Evolutionary conservation across 2,888 invertebrate genomes (phyloP).

Genomic region (Meteorus cinctellus): DNA sequence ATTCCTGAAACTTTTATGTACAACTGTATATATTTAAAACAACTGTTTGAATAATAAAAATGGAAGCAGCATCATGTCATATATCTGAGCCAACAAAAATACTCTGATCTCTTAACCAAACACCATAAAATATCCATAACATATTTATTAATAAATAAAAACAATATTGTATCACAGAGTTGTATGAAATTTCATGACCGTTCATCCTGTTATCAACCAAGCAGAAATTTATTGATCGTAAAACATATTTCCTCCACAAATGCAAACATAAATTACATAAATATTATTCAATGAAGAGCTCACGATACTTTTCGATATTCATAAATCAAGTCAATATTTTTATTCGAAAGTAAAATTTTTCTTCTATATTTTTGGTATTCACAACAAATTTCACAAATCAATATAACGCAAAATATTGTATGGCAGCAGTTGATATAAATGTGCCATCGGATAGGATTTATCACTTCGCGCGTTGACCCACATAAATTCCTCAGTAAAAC

Average conservation of each 20-base stretch:
- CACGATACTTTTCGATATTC: background rate
- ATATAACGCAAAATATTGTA: background rate
- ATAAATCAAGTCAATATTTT: background rate
- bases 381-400: background rate
- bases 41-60: no score
- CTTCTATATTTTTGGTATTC: background rate
- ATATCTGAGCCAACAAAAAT: no score
- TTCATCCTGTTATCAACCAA: slow-evolving; percentile 23
- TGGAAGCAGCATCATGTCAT: no score
- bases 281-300: slow-evolving; percentile 13
- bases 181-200: background rate
- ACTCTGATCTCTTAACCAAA: no score
- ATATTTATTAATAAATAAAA: no score
- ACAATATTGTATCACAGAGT: background rate
- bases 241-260: slow-evolving; percentile 24
- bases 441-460: slow-evolving; percentile 12
- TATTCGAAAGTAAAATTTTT: background rate
- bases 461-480: slow-evolving; percentile 12
- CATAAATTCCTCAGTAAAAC: background rate
- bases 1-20: no score
- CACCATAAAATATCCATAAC: no score
- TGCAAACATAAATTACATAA: slow-evolving; percentile 8
- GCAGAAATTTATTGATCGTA: slow-evolving; percentile 20
- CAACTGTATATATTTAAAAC: no score
- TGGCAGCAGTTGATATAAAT: slow-evolving; percentile 1